These are phyloP conservation scores for Antidorcas marsupialis DNA, from an alignment of 2,113 vertebrate genomes.

Conservation along the genomic window DNA sequence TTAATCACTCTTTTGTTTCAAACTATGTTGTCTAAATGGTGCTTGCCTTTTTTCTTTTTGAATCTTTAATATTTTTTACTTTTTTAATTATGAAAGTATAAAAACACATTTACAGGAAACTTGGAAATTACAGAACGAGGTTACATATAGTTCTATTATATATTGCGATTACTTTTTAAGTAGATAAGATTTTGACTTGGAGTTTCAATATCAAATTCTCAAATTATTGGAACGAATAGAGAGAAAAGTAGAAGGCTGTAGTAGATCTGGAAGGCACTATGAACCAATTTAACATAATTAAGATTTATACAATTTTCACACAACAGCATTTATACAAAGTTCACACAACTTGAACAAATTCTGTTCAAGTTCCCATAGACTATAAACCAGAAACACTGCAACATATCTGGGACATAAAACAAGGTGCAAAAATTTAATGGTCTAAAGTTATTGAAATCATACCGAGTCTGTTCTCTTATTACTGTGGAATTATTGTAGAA, in stretches of 20 bases:
- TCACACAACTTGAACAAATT: not conserved
- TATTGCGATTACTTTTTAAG: not conserved
- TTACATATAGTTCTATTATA: not conserved
- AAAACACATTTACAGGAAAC: not conserved
- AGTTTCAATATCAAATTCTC: not conserved
- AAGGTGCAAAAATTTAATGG: not conserved
- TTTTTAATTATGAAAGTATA: not conserved
- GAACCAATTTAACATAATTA: not conserved
- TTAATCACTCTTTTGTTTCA: not conserved
- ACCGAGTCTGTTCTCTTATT: not conserved
- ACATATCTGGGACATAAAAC: not conserved
- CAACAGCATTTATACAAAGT: not conserved
- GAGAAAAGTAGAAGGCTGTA: not conserved
- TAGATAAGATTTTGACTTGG: not conserved
- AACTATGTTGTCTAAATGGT: not conserved
- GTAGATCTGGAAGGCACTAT: not conserved
- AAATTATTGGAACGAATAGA: not conserved
- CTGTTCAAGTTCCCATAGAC: not conserved
- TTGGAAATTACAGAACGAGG: rapidly evolving
- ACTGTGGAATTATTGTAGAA: not conserved
- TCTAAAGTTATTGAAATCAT: not conserved
- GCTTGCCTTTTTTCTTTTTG: not conserved
- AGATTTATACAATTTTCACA: not conserved
- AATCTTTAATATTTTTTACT: not conserved
- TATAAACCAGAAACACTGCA: not conserved